phyloP scores from a whole-genome alignment of 2,888 invertebrate genomes.

The Pachycephus smyrnensis region DNA sequence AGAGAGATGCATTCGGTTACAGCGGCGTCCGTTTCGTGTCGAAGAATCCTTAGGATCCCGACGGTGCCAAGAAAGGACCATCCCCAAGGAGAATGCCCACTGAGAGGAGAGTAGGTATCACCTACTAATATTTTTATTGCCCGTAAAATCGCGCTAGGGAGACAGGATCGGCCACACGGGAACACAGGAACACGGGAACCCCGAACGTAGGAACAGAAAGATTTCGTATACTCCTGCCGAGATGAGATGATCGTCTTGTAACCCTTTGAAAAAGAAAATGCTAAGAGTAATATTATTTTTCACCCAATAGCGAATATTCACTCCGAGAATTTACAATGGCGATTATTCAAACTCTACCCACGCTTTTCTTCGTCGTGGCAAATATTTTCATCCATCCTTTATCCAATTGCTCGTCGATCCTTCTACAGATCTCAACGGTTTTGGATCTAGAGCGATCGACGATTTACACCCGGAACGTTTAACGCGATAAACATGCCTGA shows the following conservation, averaged over 20 bases:
- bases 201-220: background rate
- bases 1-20: slow-evolving; percentile 8
- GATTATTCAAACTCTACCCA: background rate
- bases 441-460: background rate
- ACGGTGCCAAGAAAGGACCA: slow-evolving; percentile 16
- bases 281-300: background rate
- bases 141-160: slow-evolving; percentile 48
- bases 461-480: background rate
- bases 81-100: slow-evolving; percentile 24
- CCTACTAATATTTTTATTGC: slow-evolving; percentile 62
- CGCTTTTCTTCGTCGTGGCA: background rate
- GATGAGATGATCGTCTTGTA: background rate
- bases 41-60: slow-evolving; percentile 12
- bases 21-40: slow-evolving; percentile 17
- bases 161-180: slow-evolving; percentile 22
- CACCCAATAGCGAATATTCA: background rate
- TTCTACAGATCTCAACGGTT: background rate
- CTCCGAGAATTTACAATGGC: background rate
- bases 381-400: background rate
- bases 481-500: background rate
- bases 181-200: slow-evolving; percentile 13
- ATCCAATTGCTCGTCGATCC: background rate
- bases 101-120: slow-evolving; percentile 34
- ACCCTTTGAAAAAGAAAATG: background rate
- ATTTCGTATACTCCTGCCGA: background rate